Base-by-base conservation (phyloP, 92 coral and sea anemone species). In the Heteractis magnifica region DNA sequence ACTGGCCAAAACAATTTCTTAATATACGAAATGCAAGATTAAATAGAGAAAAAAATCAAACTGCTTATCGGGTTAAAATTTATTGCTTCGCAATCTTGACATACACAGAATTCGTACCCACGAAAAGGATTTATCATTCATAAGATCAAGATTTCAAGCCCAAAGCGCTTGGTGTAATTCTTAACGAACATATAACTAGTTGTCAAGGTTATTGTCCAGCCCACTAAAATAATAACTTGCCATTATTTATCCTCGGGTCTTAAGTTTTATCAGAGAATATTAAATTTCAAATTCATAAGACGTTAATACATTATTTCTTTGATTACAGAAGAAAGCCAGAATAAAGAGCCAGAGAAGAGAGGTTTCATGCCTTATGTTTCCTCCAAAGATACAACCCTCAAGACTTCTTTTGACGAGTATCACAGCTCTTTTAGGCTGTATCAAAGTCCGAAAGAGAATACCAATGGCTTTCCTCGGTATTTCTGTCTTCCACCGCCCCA, bases 281-380 rank as follows among this genome's bases (percentile, higher is more conserved):
- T 68, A 23, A 23, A 23, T 23, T 0, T n/a, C 10, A 65, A n/a
- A 16, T 10, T n/a, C 20, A 0, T n/a, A 65, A 68, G 13, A 10
- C 10, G 8, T 60, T 16, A 76, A 58, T 10, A 51, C 16, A n/a
- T 11, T 3, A 49, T 44, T 49, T 65, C 50, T 81, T 41, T 65
- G 21, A 21, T 78, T 60, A 23, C 16, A 78, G 81, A 78, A 10
- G 53, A 78, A 56, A 58, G 14, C 12, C 19, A n/a, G 50, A 13
- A 55, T 2, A 10, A 26, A 13, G 34, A 13, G 19, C 34, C 72
- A 0, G 89, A 89, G 68, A 89, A 85, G 50, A 79, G 87, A 19
- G 87, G 88, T 3, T 86, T 86, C 21, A 56, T 85, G 12, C 92
- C 89, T 0, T 89, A 81, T 49, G 78, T 77, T 15, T 73, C 77